phyloP scores from a whole-genome alignment of 2,113 vertebrate species.

The Serilophus lunatus region DNA sequence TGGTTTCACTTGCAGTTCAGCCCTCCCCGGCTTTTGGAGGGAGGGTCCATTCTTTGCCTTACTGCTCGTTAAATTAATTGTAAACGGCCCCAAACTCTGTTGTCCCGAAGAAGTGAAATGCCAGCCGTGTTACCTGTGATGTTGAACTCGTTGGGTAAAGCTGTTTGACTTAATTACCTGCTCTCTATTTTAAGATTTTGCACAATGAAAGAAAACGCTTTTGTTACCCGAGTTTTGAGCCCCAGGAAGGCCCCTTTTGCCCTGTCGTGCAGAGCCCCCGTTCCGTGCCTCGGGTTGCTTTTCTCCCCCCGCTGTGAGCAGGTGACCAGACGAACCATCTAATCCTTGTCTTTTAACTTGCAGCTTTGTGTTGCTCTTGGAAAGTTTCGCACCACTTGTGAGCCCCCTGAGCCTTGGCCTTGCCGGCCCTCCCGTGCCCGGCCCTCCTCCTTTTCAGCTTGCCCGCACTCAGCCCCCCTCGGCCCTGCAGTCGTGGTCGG shows the following conservation, averaged over 20 bases:
- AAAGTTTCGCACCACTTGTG: conserved; percentile 85
- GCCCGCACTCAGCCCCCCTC: conserved; percentile 87
- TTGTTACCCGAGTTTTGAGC: background rate
- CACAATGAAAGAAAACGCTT: fast-evolving
- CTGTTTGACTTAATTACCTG: background rate
- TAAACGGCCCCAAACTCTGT: background rate
- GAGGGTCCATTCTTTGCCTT: background rate
- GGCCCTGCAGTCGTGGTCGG: conserved; percentile 81
- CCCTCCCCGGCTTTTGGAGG: background rate
- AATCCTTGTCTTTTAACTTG: conserved; percentile 91
- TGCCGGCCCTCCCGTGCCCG: conserved; percentile 79
- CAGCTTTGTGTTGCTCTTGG: conserved; percentile 93
- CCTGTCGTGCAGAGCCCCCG: background rate
- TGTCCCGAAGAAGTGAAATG: background rate
- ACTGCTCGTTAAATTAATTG: background rate
- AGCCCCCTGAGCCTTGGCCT: conserved; percentile 84
- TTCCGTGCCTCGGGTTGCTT: background rate
- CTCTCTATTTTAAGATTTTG: background rate
- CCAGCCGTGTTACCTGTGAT: background rate
- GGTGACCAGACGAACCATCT: conserved; percentile 73
- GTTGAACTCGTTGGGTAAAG: background rate
- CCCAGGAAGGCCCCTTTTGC: background rate
- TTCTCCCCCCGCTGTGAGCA: conserved; percentile 48
- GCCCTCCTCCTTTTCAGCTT: conserved; percentile 86
- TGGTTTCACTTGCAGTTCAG: background rate